These are phyloP conservation scores for Pseudocheirus occidentalis DNA, from an alignment of 2,797 vertebrate genomes.

Conservation along the genomic window DNA sequence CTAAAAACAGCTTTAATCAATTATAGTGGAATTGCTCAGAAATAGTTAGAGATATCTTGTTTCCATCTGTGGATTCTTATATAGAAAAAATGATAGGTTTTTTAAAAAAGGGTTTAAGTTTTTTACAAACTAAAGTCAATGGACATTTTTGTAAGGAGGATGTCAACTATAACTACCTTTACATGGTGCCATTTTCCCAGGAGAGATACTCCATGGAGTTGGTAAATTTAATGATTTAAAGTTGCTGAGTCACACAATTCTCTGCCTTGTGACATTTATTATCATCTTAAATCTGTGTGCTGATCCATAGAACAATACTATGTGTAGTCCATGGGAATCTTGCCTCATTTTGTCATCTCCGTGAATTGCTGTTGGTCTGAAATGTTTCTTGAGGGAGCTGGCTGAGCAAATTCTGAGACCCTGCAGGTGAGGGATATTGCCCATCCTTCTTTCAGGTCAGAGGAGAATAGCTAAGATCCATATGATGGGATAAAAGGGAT, in stretches of 20 bases:
- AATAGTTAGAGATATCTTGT: slow-evolving; percentile 56
- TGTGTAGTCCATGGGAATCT: slow-evolving; percentile 8
- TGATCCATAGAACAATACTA: slow-evolving; percentile 40
- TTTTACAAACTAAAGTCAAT: not conserved
- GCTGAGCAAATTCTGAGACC: not conserved
- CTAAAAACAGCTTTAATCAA: slow-evolving; percentile 73
- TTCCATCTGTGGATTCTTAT: slow-evolving; percentile 31
- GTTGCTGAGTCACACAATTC: slow-evolving; percentile 11
- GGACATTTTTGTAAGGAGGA: not conserved
- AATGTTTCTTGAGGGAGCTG: not conserved
- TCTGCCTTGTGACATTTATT: slow-evolving; percentile 30
- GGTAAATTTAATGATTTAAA: slow-evolving; percentile 35
- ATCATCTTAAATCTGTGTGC: slow-evolving; percentile 6
- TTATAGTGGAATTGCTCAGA: slow-evolving; percentile 62
- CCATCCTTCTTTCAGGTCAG: not conserved
- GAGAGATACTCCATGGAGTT: slow-evolving; percentile 21
- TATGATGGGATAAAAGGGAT: not conserved
- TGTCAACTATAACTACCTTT: slow-evolving; percentile 5
- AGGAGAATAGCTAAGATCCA: not conserved
- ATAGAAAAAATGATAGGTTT: not conserved
- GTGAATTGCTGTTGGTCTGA: not conserved
- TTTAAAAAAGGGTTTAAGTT: not conserved
- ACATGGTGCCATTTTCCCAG: slow-evolving; percentile 43
- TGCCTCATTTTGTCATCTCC: slow-evolving; percentile 10
- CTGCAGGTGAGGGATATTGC: not conserved